Evolutionary conservation across 2,113 vertebrate species (phyloP).

Genomic region (Ceyx cyanopectus): DNA sequence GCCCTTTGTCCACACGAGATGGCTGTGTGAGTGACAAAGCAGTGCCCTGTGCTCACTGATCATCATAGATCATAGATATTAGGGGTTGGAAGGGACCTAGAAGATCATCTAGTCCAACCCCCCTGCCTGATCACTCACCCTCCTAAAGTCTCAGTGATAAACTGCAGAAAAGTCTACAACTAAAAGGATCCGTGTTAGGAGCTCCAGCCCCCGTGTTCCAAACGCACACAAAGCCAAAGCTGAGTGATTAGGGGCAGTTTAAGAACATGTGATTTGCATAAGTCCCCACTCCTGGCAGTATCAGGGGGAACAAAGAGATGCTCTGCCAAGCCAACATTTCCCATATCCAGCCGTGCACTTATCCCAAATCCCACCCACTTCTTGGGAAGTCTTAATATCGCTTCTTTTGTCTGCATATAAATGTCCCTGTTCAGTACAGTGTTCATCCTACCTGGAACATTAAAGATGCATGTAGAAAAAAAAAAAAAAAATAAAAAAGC

Average conservation of each 20-base stretch:
- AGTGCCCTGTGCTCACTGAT: background rate
- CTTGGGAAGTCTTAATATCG: conserved; percentile 31
- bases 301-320: conserved; percentile 61
- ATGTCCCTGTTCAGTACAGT: conserved; percentile 15
- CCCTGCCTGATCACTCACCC: background rate
- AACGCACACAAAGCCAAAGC: background rate
- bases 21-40: accelerated
- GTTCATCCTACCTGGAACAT: conserved; percentile 67
- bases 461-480: conserved; percentile 23
- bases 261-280: conserved; percentile 36
- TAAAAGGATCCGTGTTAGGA: background rate
- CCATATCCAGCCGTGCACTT: conserved; percentile 22
- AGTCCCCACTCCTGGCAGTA: conserved; percentile 1
- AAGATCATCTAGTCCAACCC: no score
- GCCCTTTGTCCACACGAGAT: background rate
- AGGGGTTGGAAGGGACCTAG: no score
- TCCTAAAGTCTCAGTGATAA: background rate
- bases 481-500: background rate
- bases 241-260: background rate
- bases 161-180: background rate
- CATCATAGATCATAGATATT: no score
- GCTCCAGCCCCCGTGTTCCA: background rate
- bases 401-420: conserved; percentile 59
- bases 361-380: conserved; percentile 60
- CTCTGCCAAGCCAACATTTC: conserved; percentile 53